A percentile compares a stretch with the other conserved stretches of the same genome.
phyloP scores from a whole-genome alignment of 1,140 invertebrate genomes.

The Diachasma alloeum region DNA sequence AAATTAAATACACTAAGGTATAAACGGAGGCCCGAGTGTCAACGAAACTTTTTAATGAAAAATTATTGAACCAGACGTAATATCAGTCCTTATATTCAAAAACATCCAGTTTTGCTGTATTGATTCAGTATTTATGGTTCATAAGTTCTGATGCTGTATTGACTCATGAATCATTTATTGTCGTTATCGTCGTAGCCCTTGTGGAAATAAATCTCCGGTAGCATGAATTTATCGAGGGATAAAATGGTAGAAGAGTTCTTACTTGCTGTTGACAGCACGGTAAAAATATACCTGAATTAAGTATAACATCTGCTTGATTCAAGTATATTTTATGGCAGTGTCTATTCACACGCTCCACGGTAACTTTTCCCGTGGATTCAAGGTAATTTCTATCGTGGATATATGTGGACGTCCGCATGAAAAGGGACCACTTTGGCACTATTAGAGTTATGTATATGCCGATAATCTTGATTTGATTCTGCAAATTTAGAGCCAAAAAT shows the following conservation, averaged over 20 bases:
- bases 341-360: no score
- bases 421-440: no score
- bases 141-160: not conserved
- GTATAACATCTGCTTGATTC: no score
- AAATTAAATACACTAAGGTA: conserved; percentile 25
- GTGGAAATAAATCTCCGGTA: not conserved
- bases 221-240: not conserved
- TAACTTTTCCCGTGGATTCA: no score
- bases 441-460: no score
- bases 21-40: not conserved
- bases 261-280: not conserved
- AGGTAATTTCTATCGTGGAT: no score
- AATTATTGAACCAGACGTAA: conserved; percentile 3
- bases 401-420: no score
- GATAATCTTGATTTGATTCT: no score
- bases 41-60: conserved; percentile 24
- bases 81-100: conserved; percentile 12
- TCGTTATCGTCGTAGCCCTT: not conserved
- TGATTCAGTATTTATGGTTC: not conserved
- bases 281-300: no score
- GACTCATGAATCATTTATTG: not conserved
- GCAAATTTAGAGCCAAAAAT: no score
- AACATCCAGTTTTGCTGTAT: not conserved
- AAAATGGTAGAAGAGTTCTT: not conserved
- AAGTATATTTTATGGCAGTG: no score